phyloP scores from a whole-genome alignment of 2,888 invertebrate species.

The Sussaba pulchella region DNA sequence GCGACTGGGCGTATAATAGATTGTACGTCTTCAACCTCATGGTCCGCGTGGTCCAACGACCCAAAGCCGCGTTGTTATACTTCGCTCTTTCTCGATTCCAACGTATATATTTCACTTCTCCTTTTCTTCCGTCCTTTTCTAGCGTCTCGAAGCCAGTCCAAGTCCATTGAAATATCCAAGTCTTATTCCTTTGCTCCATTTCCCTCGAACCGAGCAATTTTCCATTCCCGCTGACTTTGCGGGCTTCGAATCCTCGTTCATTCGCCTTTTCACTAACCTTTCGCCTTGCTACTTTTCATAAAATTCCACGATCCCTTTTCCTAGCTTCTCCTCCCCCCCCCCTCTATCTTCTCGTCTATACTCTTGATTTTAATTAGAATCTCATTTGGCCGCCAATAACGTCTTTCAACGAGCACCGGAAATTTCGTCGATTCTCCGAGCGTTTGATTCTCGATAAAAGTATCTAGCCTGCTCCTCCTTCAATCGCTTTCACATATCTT shows the following conservation, averaged over 20 bases:
- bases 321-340: no score
- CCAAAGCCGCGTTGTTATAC: constrained; percentile 30
- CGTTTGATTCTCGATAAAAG: constrained; percentile 32
- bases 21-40: constrained; percentile 45
- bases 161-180: constrained; percentile 43
- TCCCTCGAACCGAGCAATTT: constrained; percentile 37
- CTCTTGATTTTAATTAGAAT: constrained; percentile 73
- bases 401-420: constrained; percentile 38
- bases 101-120: constrained; percentile 35
- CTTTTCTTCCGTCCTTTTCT: constrained; percentile 29
- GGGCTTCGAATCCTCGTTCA: constrained; percentile 49
- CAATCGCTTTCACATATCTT: neutral
- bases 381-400: constrained; percentile 63
- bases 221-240: constrained; percentile 24
- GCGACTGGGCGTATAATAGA: constrained; percentile 43
- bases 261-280: constrained; percentile 18
- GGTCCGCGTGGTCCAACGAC: constrained; percentile 38
- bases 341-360: constrained; percentile 13
- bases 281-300: constrained; percentile 33
- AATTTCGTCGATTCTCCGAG: constrained; percentile 59
- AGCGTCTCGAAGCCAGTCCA: neutral
- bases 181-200: constrained; percentile 45
- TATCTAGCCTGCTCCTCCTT: constrained; percentile 14
- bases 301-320: constrained; percentile 30
- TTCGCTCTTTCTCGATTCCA: constrained; percentile 21